Base-by-base conservation (phyloP, 2,797 vertebrate genomes). In the Notolepis coatsorum region DNA sequence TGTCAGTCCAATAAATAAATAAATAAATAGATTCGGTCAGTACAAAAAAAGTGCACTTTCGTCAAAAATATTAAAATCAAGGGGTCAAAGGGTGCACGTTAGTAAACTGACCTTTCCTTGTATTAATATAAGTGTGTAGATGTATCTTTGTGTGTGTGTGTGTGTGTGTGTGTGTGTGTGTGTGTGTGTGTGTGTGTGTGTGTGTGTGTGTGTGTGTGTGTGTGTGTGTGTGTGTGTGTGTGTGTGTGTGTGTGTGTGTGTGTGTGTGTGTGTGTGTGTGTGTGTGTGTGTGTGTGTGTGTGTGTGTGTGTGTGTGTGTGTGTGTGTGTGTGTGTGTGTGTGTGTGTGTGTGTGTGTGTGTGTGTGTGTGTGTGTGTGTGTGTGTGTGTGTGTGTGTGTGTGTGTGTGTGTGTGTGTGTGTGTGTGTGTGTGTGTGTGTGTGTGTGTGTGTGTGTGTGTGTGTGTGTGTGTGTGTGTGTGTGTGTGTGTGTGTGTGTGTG, bases 61-160 rank as follows among this genome's bases (percentile, higher is more conserved):
- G n/a, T n/a, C n/a, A n/a, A n/a, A n/a, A n/a, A n/a, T n/a, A n/a
- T n/a, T n/a, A n/a, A n/a, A n/a, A n/a, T n/a, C n/a, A n/a, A n/a
- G n/a, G n/a, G n/a, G n/a, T n/a, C n/a, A n/a, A n/a, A n/a, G n/a
- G n/a, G n/a, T n/a, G n/a, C n/a, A n/a, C n/a, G n/a, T n/a, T n/a
- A n/a, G n/a, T n/a, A n/a, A n/a, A n/a, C n/a, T n/a, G n/a, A n/a
- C n/a, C n/a, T n/a, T n/a, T n/a, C n/a, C n/a, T n/a, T n/a, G n/a
- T n/a, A n/a, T n/a, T n/a, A n/a, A n/a, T n/a, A n/a, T n/a, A n/a
- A n/a, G n/a, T n/a, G n/a, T n/a, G n/a, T n/a, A n/a, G n/a, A n/a
- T n/a, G n/a, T n/a, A n/a, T n/a, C n/a, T n/a, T 25, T 7, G 31
- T 30, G 46, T 23, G 8, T 46, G 48, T 46, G 56, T 31, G 54